Evolutionary conservation across 2,888 invertebrate genomes (phyloP), one percentile per base, ranked within the genome.

Genomic region (Lepidocyrtoides sp.): DNA sequence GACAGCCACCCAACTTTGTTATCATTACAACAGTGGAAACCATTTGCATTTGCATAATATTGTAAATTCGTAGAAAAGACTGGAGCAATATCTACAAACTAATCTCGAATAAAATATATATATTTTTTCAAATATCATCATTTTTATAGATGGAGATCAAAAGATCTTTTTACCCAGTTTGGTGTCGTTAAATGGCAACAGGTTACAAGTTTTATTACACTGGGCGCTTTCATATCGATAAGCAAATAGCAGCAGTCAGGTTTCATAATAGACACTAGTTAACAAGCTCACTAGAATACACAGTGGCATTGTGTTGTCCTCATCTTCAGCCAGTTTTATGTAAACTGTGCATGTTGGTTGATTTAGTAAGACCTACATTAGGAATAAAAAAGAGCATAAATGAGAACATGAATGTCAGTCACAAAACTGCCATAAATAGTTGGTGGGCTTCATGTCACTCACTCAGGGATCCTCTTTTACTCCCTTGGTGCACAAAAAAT

Each of bases 371-470:
- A 84, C 32, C 36, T 48, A 77, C 51, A 77, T 77, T 83, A 26
- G 82, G 84, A 85, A 75, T 36, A 79, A 44, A 48, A 87, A 66
- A 77, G 75, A 57, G 83, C 36, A 77, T 66, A 85, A 84, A 91
- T 91, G 77, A 75, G 91, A 81, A 85, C 85, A 91, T 91, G 91
- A 91, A 85, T 81, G 91, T 91, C 91, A 91, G 91, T 81, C 91
- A 91, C 54, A 91, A 86, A 91, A 86, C 72, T 63, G 91, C 69
- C 81, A 63, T 91, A 91, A 91, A 91, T 91, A 72, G 93, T 85
- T 92, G 92, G 92, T 93, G 92, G 92, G 91, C 93, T 89, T 60
- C 89, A 91, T 92, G 91, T 92, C 93, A 92, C 60, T 77, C 77
- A 51, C 77, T 51, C 48, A 51, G 77, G 77, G 77, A 77, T 77